Conservation (phyloP, 2,113 vertebrate genomes). For the Forbesichthys agassizii region DNA sequence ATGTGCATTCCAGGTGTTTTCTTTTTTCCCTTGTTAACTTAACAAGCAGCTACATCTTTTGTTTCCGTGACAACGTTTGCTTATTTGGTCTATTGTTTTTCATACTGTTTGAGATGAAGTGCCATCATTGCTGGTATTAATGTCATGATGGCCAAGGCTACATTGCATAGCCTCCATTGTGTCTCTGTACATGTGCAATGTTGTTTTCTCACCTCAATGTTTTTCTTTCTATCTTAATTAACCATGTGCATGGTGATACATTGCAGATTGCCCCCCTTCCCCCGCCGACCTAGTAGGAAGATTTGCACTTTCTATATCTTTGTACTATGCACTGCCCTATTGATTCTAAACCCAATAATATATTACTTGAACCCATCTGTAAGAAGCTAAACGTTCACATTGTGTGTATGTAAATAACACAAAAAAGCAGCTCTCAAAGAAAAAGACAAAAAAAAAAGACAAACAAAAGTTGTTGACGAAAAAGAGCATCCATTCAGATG, state of each 20-base stretch:
- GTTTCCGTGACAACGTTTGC: conserved; percentile 43
- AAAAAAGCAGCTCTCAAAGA: conserved; percentile 68
- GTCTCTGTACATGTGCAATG: conserved; percentile 73
- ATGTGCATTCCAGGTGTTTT: conserved; percentile 99
- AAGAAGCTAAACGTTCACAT: conserved; percentile 88
- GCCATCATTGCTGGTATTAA: conserved; percentile 89
- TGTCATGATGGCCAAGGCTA: conserved; percentile 79
- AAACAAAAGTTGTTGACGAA: conserved; percentile 71
- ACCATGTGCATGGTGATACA: conserved; percentile 84
- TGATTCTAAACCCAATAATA: conserved; percentile 98
- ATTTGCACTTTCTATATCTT: conserved; percentile 99
- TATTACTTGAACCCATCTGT: conserved; percentile 98
- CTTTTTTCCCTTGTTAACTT: conserved; percentile 80
- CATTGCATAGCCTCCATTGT: conserved; percentile 70
- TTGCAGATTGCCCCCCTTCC: conserved; percentile 73
- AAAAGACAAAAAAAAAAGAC: conserved; percentile 70
- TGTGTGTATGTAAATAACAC: conserved; percentile 96
- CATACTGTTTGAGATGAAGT: conserved; percentile 67
- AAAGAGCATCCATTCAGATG: conserved; percentile 79
- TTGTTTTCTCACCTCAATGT: conserved; percentile 69
- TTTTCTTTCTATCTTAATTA: conserved; percentile 57
- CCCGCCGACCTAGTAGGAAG: conserved; percentile 86
- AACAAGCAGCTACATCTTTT: conserved; percentile 46
- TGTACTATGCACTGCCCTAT: conserved; percentile 99
- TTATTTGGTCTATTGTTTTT: conserved; percentile 33